Evolutionary conservation across 2,888 invertebrate species (phyloP).

Genomic region (Eurytoma adleriae): DNA sequence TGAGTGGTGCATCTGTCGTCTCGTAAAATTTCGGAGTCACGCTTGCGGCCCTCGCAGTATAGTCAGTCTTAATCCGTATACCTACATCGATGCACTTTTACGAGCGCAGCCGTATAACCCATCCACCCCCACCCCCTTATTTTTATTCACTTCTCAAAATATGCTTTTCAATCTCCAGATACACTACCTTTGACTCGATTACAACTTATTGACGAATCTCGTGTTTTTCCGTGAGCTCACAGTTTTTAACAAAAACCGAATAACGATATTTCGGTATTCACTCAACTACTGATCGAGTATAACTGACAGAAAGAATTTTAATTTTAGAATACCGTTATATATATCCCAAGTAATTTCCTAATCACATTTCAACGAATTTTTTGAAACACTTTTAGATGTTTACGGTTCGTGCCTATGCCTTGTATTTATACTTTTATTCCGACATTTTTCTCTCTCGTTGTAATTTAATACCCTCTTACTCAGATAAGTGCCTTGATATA

Average conservation of each 20-base stretch:
- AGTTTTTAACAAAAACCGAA: background rate
- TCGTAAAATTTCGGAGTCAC: constrained; percentile 6
- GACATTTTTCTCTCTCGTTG: background rate
- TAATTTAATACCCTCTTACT: no score
- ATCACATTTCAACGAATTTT: constrained; percentile 21
- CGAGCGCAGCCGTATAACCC: background rate
- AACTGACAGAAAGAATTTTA: constrained; percentile 37
- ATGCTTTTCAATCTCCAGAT: no score
- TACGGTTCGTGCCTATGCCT: constrained; percentile 11
- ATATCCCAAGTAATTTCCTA: constrained; percentile 40
- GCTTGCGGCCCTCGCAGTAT: no score
- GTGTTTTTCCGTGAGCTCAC: background rate
- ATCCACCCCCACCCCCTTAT: background rate
- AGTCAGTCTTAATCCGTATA: constrained; percentile 5
- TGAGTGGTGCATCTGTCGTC: constrained; percentile 8
- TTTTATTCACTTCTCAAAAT: constrained; percentile 11
- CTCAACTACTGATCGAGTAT: constrained; percentile 9
- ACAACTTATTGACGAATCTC: background rate
- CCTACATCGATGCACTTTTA: constrained; percentile 16
- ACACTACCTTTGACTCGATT: background rate
- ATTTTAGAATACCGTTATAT: constrained; percentile 45
- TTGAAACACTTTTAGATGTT: background rate
- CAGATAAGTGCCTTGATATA: no score
- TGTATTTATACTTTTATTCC: constrained; percentile 11
- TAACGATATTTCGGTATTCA: background rate